A percentile compares a stretch with the other conserved stretches of the same genome.
Evolutionary conservation across 2,113 vertebrate genomes (phyloP).

Genomic region (Nanger granti): DNA sequence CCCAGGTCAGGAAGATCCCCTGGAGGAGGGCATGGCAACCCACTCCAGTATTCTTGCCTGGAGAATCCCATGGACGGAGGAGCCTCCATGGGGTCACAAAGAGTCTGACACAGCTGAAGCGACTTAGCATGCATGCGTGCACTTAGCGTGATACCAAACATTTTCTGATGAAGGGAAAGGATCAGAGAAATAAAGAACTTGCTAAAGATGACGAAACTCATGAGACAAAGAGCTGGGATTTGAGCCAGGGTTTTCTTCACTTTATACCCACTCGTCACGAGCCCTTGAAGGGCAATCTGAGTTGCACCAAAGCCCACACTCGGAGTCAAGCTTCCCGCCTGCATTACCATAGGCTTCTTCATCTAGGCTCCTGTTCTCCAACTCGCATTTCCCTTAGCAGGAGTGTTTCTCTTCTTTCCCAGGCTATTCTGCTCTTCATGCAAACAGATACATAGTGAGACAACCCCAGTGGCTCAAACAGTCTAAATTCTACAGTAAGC

Average conservation of each 20-base stretch:
- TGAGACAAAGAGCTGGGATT: not conserved
- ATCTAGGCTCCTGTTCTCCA: not conserved
- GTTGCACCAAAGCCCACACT: fast-evolving
- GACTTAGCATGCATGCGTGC: not conserved
- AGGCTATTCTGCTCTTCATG: not conserved
- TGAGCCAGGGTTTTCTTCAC: not conserved
- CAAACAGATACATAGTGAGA: not conserved
- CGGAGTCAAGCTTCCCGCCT: fast-evolving
- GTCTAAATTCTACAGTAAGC: not conserved
- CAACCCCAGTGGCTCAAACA: not conserved
- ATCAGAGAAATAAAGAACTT: not conserved
- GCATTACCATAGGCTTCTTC: fast-evolving
- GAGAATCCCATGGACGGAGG: not conserved
- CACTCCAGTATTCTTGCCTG: not conserved
- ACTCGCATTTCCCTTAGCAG: not conserved
- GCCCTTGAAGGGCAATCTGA: not conserved
- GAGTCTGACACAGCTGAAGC: not conserved
- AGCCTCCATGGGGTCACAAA: not conserved
- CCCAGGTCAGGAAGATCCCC: not conserved
- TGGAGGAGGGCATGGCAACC: not conserved
- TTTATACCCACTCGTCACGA: not conserved
- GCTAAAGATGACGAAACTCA: not conserved
- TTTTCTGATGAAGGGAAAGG: not conserved
- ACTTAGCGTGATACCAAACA: not conserved
- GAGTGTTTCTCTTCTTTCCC: not conserved